A percentile compares a stretch with the other conserved stretches of the same genome.
Conservation (phyloP, 2,113 vertebrate species). For the Silurus glanis region DNA sequence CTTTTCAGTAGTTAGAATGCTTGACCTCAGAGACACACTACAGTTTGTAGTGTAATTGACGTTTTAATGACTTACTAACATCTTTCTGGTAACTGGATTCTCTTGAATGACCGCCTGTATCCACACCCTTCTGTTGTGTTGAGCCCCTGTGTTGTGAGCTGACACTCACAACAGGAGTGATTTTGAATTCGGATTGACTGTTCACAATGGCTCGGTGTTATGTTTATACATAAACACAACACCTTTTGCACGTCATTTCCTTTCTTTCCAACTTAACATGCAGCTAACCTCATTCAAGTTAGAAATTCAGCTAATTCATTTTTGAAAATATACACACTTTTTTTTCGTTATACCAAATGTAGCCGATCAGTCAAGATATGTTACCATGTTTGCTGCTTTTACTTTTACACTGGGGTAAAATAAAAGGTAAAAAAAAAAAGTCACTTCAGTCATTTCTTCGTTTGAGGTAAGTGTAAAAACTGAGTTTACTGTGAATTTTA, state of each 20-base stretch:
- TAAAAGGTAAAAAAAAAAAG: not conserved
- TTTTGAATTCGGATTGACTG: conserved; percentile 22
- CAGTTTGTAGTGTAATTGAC: not conserved
- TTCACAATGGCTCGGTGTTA: not conserved
- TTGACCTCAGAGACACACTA: not conserved
- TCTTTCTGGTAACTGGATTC: not conserved
- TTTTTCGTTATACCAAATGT: not conserved
- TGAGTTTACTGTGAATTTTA: not conserved
- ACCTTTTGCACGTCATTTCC: not conserved
- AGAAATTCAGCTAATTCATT: not conserved
- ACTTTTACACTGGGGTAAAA: not conserved
- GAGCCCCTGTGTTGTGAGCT: not conserved
- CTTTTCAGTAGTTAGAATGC: conserved; percentile 4
- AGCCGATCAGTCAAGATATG: not conserved
- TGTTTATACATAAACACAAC: not conserved
- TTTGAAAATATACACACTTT: not conserved
- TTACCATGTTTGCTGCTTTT: not conserved
- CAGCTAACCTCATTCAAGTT: conserved; percentile 2
- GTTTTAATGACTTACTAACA: conserved; percentile 15
- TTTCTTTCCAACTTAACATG: not conserved
- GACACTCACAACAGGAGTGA: conserved; percentile 21
- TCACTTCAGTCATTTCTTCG: not conserved
- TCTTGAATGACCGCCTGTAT: not conserved
- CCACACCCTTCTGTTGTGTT: not conserved
- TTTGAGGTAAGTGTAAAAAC: conserved; percentile 7